Evolutionary conservation across 2,888 invertebrate species (phyloP), one percentile per base, ranked within the genome.

Genomic region (Meghimatium bilineatum): DNA sequence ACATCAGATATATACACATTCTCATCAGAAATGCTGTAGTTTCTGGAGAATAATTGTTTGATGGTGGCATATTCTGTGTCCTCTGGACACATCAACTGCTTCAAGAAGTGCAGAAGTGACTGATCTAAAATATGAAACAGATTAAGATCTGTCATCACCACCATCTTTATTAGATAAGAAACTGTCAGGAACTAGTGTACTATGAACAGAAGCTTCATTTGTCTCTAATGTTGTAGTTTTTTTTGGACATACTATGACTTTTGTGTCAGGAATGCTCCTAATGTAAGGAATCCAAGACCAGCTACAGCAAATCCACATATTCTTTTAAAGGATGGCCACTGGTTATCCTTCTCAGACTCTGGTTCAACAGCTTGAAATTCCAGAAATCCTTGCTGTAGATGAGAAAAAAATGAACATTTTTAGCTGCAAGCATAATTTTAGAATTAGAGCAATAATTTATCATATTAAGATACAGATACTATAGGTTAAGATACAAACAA

Each of bases 191-290:
- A 32, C 20, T 67, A 8, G 1, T 17, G 34, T 67, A 34, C 3
- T 67, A 34, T 6, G 20, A 1, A 67, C n/a, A 29, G 32, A 29
- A n/a, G 23, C 26, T n/a, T n/a, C 26, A 63, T 23, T 17, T 67
- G n/a, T n/a, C 12, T 67, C 6, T 34, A 10, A 67, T 67, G 10
- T 1, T 12, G 2, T 34, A 20, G 20, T n/a, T n/a, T n/a, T n/a
- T n/a, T n/a, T n/a, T n/a, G n/a, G n/a, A n/a, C n/a, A n/a, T n/a
- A 34, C 66, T 83, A 85, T 6, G 78, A 83, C 67, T 78, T 83
- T 66, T 85, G 85, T 29, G 83, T 80, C 26, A 85, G 74, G 56
- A 85, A 77, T n/a, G 85, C 85, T 5, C 85, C 85, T 32, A 85
- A 66, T 36, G 85, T 85, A 67, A 85, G 80, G 34, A 83, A 69